Evolutionary conservation across 92 coral and sea anemone species (phyloP).

Genomic region (Porites cylindrica): DNA sequence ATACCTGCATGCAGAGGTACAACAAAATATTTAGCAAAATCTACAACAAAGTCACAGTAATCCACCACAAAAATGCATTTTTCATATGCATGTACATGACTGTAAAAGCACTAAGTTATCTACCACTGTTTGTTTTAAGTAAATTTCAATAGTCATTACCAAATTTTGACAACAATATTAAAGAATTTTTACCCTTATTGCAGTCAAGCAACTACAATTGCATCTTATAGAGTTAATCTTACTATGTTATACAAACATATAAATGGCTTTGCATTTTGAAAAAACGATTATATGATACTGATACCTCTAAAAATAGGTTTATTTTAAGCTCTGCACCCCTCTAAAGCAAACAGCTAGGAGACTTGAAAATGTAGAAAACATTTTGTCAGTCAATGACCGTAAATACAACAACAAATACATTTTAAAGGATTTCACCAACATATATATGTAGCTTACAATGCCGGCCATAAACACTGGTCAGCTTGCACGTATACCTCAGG

Average conservation of each 20-base stretch:
- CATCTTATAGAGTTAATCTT: not conserved
- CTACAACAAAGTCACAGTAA: too few species aligned
- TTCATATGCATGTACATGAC: not conserved
- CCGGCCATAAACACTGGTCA: not conserved
- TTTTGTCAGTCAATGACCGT: not conserved
- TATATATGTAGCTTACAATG: not conserved
- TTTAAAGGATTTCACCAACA: not conserved
- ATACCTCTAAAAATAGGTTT: too few species aligned
- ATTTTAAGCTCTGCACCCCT: too few species aligned
- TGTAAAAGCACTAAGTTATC: not conserved
- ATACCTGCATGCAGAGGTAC: too few species aligned
- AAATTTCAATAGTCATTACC: not conserved
- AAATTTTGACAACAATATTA: not conserved
- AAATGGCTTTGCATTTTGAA: too few species aligned
- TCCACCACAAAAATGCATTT: too few species aligned
- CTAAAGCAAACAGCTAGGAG: constrained; percentile 19
- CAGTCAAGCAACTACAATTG: not conserved
- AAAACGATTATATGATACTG: not conserved
- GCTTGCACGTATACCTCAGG: not conserved
- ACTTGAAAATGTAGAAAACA: not conserved
- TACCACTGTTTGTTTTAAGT: not conserved
- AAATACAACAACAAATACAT: not conserved
- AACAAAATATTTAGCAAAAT: too few species aligned
- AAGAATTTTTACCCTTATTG: not conserved
- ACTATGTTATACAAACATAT: not conserved